phyloP scores from a whole-genome alignment of 2,797 vertebrate species.

The Nannoperca obscura region DNA sequence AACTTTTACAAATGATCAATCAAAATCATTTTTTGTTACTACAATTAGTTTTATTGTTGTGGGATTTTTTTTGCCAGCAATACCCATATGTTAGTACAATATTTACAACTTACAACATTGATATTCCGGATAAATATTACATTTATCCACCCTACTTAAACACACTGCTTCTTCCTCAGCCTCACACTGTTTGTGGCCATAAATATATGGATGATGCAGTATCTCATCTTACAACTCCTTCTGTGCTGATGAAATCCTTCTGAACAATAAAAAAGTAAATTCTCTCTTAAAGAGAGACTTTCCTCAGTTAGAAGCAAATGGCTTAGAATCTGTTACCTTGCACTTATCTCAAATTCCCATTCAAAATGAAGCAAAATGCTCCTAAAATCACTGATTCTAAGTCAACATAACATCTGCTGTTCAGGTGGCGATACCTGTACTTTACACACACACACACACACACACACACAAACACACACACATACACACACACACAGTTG shows the following conservation, averaged over 20 bases:
- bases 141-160: constrained; percentile 9
- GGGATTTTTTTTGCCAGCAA: background rate
- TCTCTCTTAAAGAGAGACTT: constrained; percentile 19
- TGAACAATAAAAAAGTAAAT: background rate
- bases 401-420: constrained; percentile 7
- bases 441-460: too few species aligned
- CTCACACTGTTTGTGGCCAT: constrained; percentile 9
- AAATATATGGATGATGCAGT: constrained; percentile 45
- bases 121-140: constrained; percentile 14
- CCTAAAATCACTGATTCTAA: background rate
- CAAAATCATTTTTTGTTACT: background rate
- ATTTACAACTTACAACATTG: background rate
- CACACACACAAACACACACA: too few species aligned
- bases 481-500: too few species aligned
- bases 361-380: background rate
- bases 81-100: background rate
- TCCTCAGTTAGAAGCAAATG: constrained; percentile 18
- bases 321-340: background rate
- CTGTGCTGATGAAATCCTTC: constrained; percentile 47
- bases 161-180: constrained; percentile 20
- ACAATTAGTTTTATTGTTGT: background rate
- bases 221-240: constrained; percentile 41
- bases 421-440: background rate
- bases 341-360: background rate
- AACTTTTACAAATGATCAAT: background rate